Conservation (phyloP, 1,140 invertebrate genomes). For the Riptortus pedestris region DNA sequence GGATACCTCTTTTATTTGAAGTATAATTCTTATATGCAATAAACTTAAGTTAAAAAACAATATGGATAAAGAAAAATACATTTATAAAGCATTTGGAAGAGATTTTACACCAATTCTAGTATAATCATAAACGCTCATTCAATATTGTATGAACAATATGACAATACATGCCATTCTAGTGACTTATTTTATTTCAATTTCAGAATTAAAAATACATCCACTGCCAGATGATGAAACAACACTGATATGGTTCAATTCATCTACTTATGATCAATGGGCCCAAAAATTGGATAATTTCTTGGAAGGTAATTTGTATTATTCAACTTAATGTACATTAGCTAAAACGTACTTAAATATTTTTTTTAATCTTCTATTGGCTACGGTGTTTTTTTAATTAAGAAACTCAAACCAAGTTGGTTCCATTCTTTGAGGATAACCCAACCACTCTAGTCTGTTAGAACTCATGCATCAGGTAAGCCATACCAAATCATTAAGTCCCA, state of each 20-base stretch:
- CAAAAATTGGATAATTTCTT: conserved; percentile 28
- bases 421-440: too few relatives aligned
- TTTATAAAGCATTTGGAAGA: background rate
- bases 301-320: conserved; percentile 24
- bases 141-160: background rate
- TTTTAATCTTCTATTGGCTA: background rate
- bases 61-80: background rate
- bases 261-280: conserved; percentile 25
- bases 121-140: background rate
- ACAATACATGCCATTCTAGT: too few relatives aligned
- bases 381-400: background rate
- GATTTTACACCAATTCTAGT: background rate
- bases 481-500: too few relatives aligned
- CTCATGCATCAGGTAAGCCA: background rate
- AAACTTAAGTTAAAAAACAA: background rate
- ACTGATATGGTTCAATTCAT: conserved; percentile 28
- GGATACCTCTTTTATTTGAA: background rate
- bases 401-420: too few relatives aligned
- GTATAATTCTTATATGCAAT: background rate
- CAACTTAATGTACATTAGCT: background rate
- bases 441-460: too few relatives aligned
- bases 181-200: background rate
- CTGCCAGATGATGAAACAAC: conserved; percentile 23
- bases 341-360: background rate
- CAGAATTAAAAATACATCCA: conserved; percentile 22